phyloP scores from a whole-genome alignment of 2,888 invertebrate genomes.

The Nemotelus nigrinus region DNA sequence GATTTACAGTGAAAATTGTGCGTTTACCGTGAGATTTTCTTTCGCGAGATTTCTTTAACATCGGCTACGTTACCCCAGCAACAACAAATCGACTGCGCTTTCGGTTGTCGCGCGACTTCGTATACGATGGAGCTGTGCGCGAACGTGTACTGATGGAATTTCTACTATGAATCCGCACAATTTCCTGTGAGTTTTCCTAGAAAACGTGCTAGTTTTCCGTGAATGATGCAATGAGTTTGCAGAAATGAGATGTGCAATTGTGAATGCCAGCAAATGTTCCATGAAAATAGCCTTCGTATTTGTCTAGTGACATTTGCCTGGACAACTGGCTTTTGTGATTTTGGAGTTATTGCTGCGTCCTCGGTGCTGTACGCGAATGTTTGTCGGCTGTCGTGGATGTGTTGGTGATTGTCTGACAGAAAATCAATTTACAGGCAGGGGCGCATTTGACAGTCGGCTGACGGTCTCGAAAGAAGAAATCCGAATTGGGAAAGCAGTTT shows the following conservation, averaged over 20 bases:
- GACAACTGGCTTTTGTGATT: conserved; percentile 9
- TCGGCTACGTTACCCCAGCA: background rate
- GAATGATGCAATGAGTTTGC: background rate
- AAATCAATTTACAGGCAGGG: conserved; percentile 49
- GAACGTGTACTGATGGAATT: conserved; percentile 28
- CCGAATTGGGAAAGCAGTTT: background rate
- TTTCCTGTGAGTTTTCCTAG: conserved; percentile 12
- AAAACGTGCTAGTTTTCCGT: conserved; percentile 17
- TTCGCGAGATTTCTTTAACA: no score
- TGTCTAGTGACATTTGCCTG: background rate
- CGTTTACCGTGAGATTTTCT: no score
- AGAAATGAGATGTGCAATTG: background rate
- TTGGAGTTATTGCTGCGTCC: background rate
- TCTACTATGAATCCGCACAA: background rate
- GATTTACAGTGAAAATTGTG: no score
- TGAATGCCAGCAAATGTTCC: background rate
- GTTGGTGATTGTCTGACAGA: conserved; percentile 17
- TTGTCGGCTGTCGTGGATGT: conserved; percentile 9
- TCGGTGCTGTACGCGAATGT: background rate
- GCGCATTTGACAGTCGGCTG: conserved; percentile 49
- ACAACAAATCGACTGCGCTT: background rate
- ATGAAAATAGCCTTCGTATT: background rate
- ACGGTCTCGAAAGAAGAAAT: conserved; percentile 17
- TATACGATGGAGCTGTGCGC: conserved; percentile 15
- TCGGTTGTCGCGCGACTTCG: conserved; percentile 1